phyloP scores from a whole-genome alignment of 2,113 vertebrate species.

The Notothenia coriiceps region DNA sequence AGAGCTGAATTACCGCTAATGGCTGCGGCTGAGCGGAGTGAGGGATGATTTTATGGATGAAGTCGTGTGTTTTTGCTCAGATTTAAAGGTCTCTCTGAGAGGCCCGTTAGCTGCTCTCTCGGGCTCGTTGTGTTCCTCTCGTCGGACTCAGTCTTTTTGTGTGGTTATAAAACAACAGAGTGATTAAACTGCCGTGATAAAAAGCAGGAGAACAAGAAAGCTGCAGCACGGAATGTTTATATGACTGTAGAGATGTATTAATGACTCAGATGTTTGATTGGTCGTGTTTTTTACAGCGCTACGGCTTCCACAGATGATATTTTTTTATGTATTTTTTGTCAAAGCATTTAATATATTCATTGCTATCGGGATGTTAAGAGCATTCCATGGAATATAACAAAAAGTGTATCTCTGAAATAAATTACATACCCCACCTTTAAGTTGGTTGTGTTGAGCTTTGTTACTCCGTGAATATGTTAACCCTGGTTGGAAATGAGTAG shows the following conservation, averaged over 20 bases:
- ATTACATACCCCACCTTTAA: not conserved
- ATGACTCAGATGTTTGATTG: constrained; percentile 14
- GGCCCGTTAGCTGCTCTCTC: constrained; percentile 46
- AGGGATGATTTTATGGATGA: constrained; percentile 69
- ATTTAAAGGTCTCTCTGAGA: constrained; percentile 67
- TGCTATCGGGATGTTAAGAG: no score
- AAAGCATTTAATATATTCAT: no score
- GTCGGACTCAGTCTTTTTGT: constrained; percentile 56
- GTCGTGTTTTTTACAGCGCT: no score
- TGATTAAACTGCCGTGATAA: constrained; percentile 68
- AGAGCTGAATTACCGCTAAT: constrained; percentile 72
- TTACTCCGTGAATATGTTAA: not conserved
- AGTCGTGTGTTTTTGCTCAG: constrained; percentile 64
- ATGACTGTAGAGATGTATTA: constrained; percentile 49
- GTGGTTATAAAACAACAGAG: constrained; percentile 56
- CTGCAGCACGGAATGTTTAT: constrained; percentile 43
- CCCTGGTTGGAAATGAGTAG: not conserved
- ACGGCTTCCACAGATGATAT: no score
- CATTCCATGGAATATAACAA: no score
- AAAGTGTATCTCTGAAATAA: no score
- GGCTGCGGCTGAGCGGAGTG: constrained; percentile 53
- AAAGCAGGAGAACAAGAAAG: constrained; percentile 41
- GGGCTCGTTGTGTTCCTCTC: constrained; percentile 28
- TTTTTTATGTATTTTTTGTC: no score
- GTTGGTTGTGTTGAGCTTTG: not conserved